These are phyloP conservation scores for Chalcosyrphus nemorum DNA, from an alignment of 2,888 invertebrate genomes.

Conservation along the genomic window DNA sequence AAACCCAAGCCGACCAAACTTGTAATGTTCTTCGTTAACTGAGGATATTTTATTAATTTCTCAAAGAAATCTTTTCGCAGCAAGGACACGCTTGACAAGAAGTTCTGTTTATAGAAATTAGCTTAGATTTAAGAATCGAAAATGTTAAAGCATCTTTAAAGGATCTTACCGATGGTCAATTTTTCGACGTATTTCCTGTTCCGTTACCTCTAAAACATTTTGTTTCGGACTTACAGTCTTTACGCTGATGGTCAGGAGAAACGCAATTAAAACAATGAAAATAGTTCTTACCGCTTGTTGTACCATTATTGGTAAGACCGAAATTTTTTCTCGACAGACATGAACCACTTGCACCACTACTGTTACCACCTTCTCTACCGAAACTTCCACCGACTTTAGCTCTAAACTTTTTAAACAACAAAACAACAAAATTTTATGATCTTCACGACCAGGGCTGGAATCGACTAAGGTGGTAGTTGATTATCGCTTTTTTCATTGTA, in stretches of 20 bases:
- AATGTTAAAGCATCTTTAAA: no score
- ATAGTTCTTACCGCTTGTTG: background rate
- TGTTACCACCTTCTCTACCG: background rate
- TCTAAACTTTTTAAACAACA: no score
- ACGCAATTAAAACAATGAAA: slow-evolving; percentile 60
- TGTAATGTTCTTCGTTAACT: background rate
- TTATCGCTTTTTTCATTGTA: no score
- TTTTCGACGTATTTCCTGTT: slow-evolving; percentile 52
- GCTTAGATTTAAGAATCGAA: background rate
- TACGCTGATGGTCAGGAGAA: slow-evolving; percentile 51
- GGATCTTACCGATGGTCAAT: no score
- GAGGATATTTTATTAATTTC: background rate
- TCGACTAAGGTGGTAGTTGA: no score
- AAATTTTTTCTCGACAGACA: background rate
- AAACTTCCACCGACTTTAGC: no score
- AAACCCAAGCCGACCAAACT: slow-evolving; percentile 27
- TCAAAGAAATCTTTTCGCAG: background rate
- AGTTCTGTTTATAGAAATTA: background rate
- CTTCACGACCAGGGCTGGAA: no score
- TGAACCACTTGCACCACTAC: background rate
- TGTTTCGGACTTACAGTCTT: slow-evolving; percentile 44
- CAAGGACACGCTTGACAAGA: slow-evolving; percentile 1
- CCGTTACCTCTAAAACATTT: slow-evolving; percentile 66
- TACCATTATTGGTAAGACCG: background rate
- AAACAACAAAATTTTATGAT: no score